These are phyloP conservation scores for Trachurus trachurus DNA, from an alignment of 2,797 vertebrate species.

Conservation along the genomic window DNA sequence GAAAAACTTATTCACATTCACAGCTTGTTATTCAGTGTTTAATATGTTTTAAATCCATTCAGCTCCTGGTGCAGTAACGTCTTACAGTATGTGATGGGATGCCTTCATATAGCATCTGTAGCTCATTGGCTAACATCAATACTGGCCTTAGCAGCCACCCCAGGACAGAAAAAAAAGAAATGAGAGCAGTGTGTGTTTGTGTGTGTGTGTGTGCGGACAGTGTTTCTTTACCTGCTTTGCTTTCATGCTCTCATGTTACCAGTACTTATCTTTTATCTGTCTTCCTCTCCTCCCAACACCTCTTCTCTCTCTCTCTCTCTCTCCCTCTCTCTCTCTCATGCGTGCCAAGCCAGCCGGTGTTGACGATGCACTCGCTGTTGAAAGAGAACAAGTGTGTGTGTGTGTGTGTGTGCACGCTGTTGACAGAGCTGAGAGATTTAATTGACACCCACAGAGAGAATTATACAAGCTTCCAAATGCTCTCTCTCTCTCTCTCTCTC, in stretches of 20 bases:
- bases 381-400: conserved; percentile 52
- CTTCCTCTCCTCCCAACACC: conserved; percentile 36
- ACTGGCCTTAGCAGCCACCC: background rate
- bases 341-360: conserved; percentile 75
- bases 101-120: conserved; percentile 1
- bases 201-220: conserved; percentile 27
- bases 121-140: conserved; percentile 1
- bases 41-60: background rate
- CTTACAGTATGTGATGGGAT: background rate
- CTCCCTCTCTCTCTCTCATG: background rate
- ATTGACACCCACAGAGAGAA: conserved; percentile 80
- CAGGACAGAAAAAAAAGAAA: conserved; percentile 22
- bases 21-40: background rate
- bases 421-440: conserved; percentile 77
- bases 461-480: conserved; percentile 76
- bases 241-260: conserved; percentile 67
- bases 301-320: background rate
- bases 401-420: conserved; percentile 53
- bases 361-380: conserved; percentile 69
- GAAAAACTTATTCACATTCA: background rate
- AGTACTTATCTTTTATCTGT: conserved; percentile 47
- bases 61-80: background rate
- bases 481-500: conserved; percentile 11
- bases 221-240: conserved; percentile 68
- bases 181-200: conserved; percentile 24